phyloP scores from a whole-genome alignment of 1,140 invertebrate genomes.

The Chrysomallon squamiferum region DNA sequence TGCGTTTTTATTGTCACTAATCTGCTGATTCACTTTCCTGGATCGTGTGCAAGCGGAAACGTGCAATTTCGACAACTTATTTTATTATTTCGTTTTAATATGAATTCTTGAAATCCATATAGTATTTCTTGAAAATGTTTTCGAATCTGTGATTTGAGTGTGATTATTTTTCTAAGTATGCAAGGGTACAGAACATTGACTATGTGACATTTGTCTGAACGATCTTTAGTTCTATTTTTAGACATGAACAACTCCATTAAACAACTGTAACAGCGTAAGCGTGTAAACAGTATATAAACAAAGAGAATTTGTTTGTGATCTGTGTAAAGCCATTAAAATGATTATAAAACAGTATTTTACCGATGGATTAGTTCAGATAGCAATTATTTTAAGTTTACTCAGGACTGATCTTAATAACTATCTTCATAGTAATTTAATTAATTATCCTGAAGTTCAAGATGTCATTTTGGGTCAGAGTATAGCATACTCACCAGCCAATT shows the following conservation, averaged over 20 bases:
- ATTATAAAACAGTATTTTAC: slow-evolving; percentile 59
- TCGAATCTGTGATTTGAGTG: too few relatives aligned
- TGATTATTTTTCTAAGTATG: neutral
- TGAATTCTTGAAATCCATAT: too few relatives aligned
- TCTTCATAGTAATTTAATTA: slow-evolving; percentile 67
- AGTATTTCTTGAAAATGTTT: too few relatives aligned
- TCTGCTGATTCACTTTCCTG: slow-evolving; percentile 1
- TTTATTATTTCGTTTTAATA: too few relatives aligned
- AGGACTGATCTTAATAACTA: slow-evolving; percentile 75
- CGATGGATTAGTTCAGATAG: slow-evolving; percentile 80
- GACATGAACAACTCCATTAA: slow-evolving; percentile 3
- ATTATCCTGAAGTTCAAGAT: slow-evolving; percentile 60
- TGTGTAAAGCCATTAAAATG: slow-evolving; percentile 4
- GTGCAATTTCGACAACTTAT: neutral
- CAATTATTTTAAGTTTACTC: slow-evolving; percentile 78
- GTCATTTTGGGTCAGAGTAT: slow-evolving; percentile 58
- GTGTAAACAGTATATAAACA: neutral
- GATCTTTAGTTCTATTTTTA: slow-evolving; percentile 2
- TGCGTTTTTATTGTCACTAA: neutral
- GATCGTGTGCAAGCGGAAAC: neutral
- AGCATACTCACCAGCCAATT: slow-evolving; percentile 62
- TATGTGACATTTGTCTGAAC: neutral
- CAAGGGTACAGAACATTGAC: neutral
- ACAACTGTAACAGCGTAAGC: too few relatives aligned
- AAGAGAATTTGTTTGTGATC: neutral